phyloP scores from a whole-genome alignment of 92 coral and sea anemone genomes.

The Heteractis magnifica region DNA sequence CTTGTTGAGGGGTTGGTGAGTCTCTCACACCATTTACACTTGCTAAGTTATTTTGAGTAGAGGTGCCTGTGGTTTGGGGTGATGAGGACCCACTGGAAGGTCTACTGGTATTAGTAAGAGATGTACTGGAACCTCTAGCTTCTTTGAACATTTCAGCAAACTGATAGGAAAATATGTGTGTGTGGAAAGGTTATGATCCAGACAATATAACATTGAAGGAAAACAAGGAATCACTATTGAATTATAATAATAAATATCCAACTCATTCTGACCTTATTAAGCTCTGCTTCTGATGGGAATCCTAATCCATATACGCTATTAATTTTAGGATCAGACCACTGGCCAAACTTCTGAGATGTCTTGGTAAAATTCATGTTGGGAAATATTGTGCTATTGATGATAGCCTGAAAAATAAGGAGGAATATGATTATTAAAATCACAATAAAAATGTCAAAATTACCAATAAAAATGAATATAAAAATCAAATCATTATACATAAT shows the following conservation, averaged over 20 bases:
- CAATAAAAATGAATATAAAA: neutral
- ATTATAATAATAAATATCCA: too few species aligned
- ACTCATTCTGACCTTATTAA: constrained; percentile 66
- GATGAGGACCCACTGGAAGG: constrained; percentile 36
- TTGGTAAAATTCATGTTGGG: constrained; percentile 96
- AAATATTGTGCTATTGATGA: constrained; percentile 85
- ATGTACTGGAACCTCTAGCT: constrained; percentile 71
- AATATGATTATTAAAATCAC: neutral
- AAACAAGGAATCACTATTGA: neutral
- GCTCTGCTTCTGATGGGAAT: constrained; percentile 86
- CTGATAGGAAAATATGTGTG: constrained; percentile 20
- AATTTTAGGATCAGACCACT: constrained; percentile 96
- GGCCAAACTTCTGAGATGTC: constrained; percentile 99
- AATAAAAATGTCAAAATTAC: neutral
- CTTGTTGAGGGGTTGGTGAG: constrained; percentile 54
- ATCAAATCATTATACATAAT: neutral
- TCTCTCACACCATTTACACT: constrained; percentile 32
- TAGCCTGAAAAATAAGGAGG: constrained; percentile 55
- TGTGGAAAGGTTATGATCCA: too few species aligned
- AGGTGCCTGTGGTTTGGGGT: constrained; percentile 35
- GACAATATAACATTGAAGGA: neutral
- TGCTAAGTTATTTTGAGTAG: constrained; percentile 22
- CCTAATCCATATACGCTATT: constrained; percentile 95
- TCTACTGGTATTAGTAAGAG: constrained; percentile 64
- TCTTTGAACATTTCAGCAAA: constrained; percentile 90